Evolutionary conservation across 1,140 invertebrate genomes (phyloP).

Genomic region (Lysiphlebus fabarum): DNA sequence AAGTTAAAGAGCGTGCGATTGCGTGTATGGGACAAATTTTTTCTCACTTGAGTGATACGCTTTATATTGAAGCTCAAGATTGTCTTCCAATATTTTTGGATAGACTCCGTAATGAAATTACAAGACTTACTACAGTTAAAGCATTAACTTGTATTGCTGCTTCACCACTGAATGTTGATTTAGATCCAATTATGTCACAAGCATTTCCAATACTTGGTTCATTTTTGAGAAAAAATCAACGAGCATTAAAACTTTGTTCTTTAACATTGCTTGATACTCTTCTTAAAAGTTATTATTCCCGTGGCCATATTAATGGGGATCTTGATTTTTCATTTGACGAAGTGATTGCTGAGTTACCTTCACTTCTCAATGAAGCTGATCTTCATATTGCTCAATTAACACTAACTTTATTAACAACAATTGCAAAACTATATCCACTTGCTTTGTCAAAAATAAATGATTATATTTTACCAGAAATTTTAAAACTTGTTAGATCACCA

Average conservation of each 20-base stretch:
- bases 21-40: constrained; percentile 96
- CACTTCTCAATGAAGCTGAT: constrained; percentile 89
- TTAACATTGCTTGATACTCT: constrained; percentile 87
- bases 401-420: constrained; percentile 72
- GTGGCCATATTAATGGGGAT: constrained; percentile 60
- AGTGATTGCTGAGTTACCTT: constrained; percentile 80
- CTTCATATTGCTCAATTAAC: constrained; percentile 93
- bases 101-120: constrained; percentile 93
- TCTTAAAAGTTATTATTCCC: constrained; percentile 77
- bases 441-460: constrained; percentile 66
- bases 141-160: constrained; percentile 91
- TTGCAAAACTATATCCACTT: constrained; percentile 67
- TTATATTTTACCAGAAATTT: constrained; percentile 78
- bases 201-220: constrained; percentile 88
- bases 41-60: constrained; percentile 82
- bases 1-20: constrained; percentile 97
- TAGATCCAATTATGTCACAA: constrained; percentile 82
- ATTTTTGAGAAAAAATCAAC: constrained; percentile 95
- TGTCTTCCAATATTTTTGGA: constrained; percentile 94
- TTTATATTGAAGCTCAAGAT: constrained; percentile 69
- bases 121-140: constrained; percentile 92
- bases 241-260: constrained; percentile 89
- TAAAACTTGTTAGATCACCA: constrained; percentile 85
- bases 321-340: constrained; percentile 62
- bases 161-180: constrained; percentile 82